These are phyloP conservation scores for Phania funesta DNA, from an alignment of 2,888 invertebrate genomes.

Conservation along the genomic window DNA sequence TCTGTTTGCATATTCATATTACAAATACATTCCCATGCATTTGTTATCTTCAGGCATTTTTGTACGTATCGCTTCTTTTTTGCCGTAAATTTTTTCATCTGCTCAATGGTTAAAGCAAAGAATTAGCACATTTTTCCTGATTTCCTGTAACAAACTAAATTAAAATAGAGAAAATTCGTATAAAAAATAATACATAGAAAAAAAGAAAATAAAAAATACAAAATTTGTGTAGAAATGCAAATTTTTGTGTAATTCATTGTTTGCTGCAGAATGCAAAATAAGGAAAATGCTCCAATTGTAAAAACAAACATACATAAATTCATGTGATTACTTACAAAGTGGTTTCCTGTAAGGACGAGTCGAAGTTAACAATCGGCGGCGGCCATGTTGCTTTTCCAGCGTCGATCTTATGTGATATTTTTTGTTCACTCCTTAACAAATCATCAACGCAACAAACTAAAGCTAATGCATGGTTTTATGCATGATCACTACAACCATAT, in stretches of 20 bases:
- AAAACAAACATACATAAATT: conserved; percentile 53
- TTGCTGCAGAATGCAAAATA: conserved; percentile 25
- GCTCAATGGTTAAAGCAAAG: conserved; percentile 49
- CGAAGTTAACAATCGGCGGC: too few relatives aligned
- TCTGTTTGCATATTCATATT: conserved; percentile 66
- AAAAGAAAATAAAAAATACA: conserved; percentile 1
- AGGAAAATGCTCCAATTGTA: neutral
- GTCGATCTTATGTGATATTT: too few relatives aligned
- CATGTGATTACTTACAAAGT: conserved; percentile 22
- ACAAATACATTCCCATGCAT: conserved; percentile 59
- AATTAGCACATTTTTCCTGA: conserved; percentile 65
- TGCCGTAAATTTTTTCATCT: neutral
- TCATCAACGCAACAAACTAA: too few relatives aligned
- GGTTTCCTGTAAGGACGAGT: too few relatives aligned
- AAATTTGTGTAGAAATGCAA: conserved; percentile 62
- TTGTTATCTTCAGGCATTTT: conserved; percentile 61
- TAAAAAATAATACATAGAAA: conserved; percentile 5
- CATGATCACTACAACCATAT: too few relatives aligned
- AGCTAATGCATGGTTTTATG: too few relatives aligned
- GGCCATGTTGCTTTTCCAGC: too few relatives aligned
- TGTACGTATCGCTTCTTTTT: conserved; percentile 29
- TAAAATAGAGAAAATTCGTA: neutral
- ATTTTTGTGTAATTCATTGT: conserved; percentile 64
- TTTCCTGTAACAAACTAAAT: conserved; percentile 55
- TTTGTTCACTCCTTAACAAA: too few relatives aligned